These are phyloP conservation scores for Marmota flaviventris DNA, from an alignment of 2,113 vertebrate genomes.

Conservation along the genomic window DNA sequence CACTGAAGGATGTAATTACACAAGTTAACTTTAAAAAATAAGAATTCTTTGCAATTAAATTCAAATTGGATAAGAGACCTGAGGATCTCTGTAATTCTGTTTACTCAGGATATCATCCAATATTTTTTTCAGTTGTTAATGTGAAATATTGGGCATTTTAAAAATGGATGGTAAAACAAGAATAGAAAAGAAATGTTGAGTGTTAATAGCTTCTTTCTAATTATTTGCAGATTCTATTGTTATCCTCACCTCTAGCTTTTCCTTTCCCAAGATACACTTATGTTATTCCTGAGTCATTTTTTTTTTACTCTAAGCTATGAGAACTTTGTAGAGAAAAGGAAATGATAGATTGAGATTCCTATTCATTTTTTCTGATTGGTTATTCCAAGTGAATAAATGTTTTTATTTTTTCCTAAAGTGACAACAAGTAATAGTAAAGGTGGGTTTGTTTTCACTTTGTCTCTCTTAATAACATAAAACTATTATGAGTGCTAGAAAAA, in stretches of 20 bases:
- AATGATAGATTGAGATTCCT: neutral
- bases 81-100: neutral
- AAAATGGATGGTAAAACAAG: neutral
- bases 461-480: neutral
- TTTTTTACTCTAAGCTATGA: neutral
- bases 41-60: neutral
- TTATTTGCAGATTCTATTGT: neutral
- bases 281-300: slow-evolving; percentile 28
- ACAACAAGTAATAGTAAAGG: neutral
- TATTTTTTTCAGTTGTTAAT: neutral
- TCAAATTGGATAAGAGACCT: neutral
- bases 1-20: neutral
- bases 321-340: neutral
- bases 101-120: neutral
- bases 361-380: neutral
- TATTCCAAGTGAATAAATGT: neutral
- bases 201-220: neutral
- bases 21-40: neutral
- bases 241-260: neutral
- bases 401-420: slow-evolving; percentile 8
- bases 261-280: neutral
- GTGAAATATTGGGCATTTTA: slow-evolving; percentile 8
- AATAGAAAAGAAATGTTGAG: slow-evolving; percentile 37
- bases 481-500: neutral
- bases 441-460: neutral